These are phyloP conservation scores for Sinodicranocentrus sp. DNA, from an alignment of 2,888 invertebrate genomes.

Conservation along the genomic window DNA sequence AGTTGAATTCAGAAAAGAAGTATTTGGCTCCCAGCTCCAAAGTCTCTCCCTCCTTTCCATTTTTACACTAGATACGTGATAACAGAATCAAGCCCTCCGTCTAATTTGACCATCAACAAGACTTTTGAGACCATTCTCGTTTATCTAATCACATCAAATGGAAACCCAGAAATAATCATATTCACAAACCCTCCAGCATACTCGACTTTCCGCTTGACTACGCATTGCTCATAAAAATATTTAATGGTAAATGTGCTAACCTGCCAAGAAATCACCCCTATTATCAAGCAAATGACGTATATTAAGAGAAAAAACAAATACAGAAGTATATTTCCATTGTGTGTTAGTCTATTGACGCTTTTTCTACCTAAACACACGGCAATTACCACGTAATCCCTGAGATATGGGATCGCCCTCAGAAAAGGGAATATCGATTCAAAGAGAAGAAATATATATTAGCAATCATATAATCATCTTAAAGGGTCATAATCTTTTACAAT, in stretches of 20 bases:
- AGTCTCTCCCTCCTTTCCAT: background rate
- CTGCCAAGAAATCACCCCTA: slow-evolving; percentile 63
- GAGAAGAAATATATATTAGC: too few species aligned
- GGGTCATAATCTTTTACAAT: too few species aligned
- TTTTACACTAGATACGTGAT: slow-evolving; percentile 49
- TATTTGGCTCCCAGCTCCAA: background rate
- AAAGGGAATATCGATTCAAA: too few species aligned
- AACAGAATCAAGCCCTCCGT: slow-evolving; percentile 19
- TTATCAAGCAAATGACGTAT: slow-evolving; percentile 58
- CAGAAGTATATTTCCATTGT: too few species aligned
- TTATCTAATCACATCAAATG: slow-evolving; percentile 51
- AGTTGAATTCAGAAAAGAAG: too few species aligned
- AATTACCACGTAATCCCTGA: too few species aligned
- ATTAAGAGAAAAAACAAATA: slow-evolving; percentile 61
- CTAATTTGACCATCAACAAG: slow-evolving; percentile 25
- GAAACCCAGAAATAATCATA: slow-evolving; percentile 6
- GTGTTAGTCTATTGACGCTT: too few species aligned
- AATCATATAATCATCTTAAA: too few species aligned
- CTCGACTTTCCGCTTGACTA: too few species aligned
- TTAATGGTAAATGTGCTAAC: slow-evolving; percentile 51
- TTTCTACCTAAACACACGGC: too few species aligned
- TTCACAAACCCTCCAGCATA: slow-evolving; percentile 4
- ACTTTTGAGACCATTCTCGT: slow-evolving; percentile 29
- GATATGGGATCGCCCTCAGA: too few species aligned
- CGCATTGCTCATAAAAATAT: background rate